Evolutionary conservation across 2,888 invertebrate species (phyloP), one percentile per base, ranked within the genome.

Genomic region (Caenorhabditis angaria): DNA sequence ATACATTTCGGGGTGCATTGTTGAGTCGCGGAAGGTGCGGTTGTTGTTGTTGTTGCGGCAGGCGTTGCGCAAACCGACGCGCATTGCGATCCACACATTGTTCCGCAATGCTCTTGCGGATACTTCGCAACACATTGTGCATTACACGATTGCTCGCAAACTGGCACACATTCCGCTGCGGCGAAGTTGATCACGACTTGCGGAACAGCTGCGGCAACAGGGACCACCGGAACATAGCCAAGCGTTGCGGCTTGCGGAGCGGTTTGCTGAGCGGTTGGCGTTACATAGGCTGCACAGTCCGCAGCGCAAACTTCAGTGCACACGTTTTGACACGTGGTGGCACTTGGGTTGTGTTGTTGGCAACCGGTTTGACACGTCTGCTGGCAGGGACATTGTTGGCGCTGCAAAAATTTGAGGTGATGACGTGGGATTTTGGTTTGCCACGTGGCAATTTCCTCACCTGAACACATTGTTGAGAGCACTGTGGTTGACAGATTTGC

Each of bases 121-220:
- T 75, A 68, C 51, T 75, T 64, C 56, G 77, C 76, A 59, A 77
- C 71, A 51, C 81, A 81, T 67, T 78, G 78, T 4, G 75, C 63
- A 59, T 78, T 78, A 58, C 81, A 81, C 1, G 76, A 74, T 59
- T 78, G 78, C 64, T 78, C 77, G 55, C 81, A 81, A 18, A 78
- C 77, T 48, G 81, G 81, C 32, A 76, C 59, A 55, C 81, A 81
- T 60, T 81, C 78, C 2, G 78, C 71, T 14, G 74, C 75, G 6
- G 70, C 71, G 60, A 79, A 79, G 57, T 79, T 71, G 61, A 78
- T 78, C 12, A 65, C 55, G 47, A 75, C 73, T 8, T 65, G 57
- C 20, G 69, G 70, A 6, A 18, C 5, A 18, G 47, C 12, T 47
- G 32, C 24, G 20, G 57, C 41, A 2, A 70, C 70, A 25, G 70